Evolutionary conservation across 2,888 invertebrate genomes (phyloP).

Genomic region (Chaetogeoica ovagalla): DNA sequence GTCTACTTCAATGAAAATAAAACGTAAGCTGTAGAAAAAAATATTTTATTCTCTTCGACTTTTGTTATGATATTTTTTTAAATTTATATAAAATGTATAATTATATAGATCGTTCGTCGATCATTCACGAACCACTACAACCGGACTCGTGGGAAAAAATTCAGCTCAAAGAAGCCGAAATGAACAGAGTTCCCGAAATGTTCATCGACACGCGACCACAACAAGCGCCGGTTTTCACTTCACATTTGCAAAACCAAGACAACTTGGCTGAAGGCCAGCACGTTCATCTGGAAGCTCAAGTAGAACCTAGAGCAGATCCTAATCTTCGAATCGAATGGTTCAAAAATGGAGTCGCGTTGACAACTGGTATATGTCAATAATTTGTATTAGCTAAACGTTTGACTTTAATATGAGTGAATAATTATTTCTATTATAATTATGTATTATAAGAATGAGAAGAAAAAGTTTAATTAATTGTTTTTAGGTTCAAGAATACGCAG

Average conservation of each 20-base stretch:
- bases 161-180: constrained; percentile 85
- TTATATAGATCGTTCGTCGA: constrained; percentile 68
- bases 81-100: background rate
- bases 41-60: background rate
- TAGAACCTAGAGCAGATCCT: constrained; percentile 87
- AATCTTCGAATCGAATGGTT: constrained; percentile 89
- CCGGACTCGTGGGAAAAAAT: constrained; percentile 93
- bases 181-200: constrained; percentile 87
- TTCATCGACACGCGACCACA: constrained; percentile 82
- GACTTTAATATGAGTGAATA: background rate
- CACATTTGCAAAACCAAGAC: constrained; percentile 82
- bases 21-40: constrained; percentile 61
- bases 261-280: constrained; percentile 84
- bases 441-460: too few relatives aligned
- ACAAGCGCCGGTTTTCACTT: constrained; percentile 94
- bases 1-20: constrained; percentile 85
- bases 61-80: constrained; percentile 1
- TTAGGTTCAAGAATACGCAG: constrained; percentile 80
- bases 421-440: background rate
- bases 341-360: constrained; percentile 83
- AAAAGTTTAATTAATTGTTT: background rate
- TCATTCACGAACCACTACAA: constrained; percentile 81
- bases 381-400: background rate
- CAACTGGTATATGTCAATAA: constrained; percentile 67
- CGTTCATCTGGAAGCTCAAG: constrained; percentile 84